phyloP scores from a whole-genome alignment of 1,140 invertebrate species.

The Venustaconcha ellipsiformis region DNA sequence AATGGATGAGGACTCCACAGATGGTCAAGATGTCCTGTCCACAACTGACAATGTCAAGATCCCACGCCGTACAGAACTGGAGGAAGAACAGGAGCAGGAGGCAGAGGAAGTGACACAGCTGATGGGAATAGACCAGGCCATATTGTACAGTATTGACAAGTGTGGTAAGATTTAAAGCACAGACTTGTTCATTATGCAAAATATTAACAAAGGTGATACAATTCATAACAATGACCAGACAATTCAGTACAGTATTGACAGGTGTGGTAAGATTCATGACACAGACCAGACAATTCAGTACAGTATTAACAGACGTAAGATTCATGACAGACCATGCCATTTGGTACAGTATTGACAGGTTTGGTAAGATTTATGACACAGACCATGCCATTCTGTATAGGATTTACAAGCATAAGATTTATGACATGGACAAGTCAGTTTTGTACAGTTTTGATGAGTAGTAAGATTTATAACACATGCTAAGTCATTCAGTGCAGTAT shows the following conservation, averaged over 20 bases:
- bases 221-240: constrained; percentile 81
- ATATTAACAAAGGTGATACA: too few species aligned
- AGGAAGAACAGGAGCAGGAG: constrained; percentile 55
- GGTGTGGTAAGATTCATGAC: constrained; percentile 76
- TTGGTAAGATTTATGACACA: constrained; percentile 75
- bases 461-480: constrained; percentile 70
- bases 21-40: constrained; percentile 54
- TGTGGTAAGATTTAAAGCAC: constrained; percentile 75
- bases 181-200: too few species aligned
- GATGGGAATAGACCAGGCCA: constrained; percentile 88
- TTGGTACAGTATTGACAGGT: constrained; percentile 90
- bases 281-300: neutral
- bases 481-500: constrained; percentile 92
- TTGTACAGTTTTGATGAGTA: too few species aligned
- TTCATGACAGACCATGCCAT: constrained; percentile 82
- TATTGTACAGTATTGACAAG: constrained; percentile 91
- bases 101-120: constrained; percentile 78
- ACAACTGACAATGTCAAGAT: constrained; percentile 72
- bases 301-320: too few species aligned
- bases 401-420: constrained; percentile 84
- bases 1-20: constrained; percentile 65
- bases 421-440: neutral
- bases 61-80: constrained; percentile 48
- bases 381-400: constrained; percentile 92
- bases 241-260: constrained; percentile 90